Base-by-base conservation (phyloP, 2,797 vertebrate species). In the Periophthalmus magnuspinnatus region DNA sequence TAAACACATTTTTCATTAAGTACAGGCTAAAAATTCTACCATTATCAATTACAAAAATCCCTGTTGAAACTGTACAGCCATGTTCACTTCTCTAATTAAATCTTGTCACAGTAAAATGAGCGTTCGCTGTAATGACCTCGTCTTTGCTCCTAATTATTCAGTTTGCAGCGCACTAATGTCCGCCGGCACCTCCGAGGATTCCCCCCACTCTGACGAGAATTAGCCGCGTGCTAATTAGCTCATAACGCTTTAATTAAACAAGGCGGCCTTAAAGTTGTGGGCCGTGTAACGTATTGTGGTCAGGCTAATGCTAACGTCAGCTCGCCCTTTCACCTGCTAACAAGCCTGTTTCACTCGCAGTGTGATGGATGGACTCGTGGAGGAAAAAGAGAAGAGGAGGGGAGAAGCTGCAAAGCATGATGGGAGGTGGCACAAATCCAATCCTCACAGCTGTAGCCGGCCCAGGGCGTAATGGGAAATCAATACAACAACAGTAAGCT, bases 401-500 rank as follows among this genome's bases (percentile, higher is more conserved):
- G 84, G 88, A 72, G 70, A 85, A 78, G 68, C 13, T 10, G 24
- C 71, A 80, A 78, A 91, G 89, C 87, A 79, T 92, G 94, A 96
- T 95, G 76, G 86, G 72, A 90, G 79, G 86, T 95, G 95, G 94
- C 96, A 97, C 94, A 85, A 96, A 95, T 94, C 94, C 96, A 93
- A 96, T 95, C 92, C 85, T 84, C 77, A 94, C 72, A 93, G 92
- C 93, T 87, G 91, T 93, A 91, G 84, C 83, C 90, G 88, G 45
- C 80, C 80, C 89, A 88, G 1, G 79, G 72, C 86, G 90, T 96
- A 95, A 96, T 96, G 95, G 93, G 94, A 97, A 98, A 98, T 98
- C 96, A 94, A 97, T 97, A 94, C 55, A 6, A 32, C 88, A 11
- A 47, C 24, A 22, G 86, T 87, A 86, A 36, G 47, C 67, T 22